Base-by-base conservation (phyloP, 2,888 invertebrate species). In the Brenthis ino region DNA sequence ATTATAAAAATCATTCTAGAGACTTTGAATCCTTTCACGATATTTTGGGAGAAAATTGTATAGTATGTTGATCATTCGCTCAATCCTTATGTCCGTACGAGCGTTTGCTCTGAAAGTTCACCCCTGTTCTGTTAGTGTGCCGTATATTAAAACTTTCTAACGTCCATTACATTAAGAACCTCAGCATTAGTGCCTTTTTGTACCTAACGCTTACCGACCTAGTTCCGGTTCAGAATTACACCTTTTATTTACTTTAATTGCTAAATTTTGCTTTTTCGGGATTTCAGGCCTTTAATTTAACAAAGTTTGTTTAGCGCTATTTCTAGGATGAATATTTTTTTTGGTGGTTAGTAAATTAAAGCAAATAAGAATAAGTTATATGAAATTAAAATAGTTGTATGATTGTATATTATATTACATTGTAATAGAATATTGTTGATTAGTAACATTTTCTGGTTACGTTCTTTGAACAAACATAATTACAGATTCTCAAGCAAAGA, bases 71-170 rank as follows among this genome's bases (percentile, higher is more conserved):
- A 11, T 50, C 16, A 53, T 55, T 56, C 57, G 3, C 4, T 5
- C 20, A 37, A 6, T 1, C 37, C 13, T 20, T 63, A 53, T 54
- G 72, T 77, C 63, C 72, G 65, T 72, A 68, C 56, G 20, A 56
- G 51, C 66, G 74, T 71, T 68, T 66, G 61, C 70, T 50, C 60
- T 5, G 50, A 70, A 76, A 79, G 75, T 75, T 82, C 76, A 75
- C 79, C 75, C 78, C 81, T 80, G 85, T 82, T 83, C 84, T 85
- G 85, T 85, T 86, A 86, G 85, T 81, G 79, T 72, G 79, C 80
- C 80, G 82, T 86, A 78, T 86, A 86, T 87, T 86, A 85, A 85
- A 87, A 86, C 82, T 88, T 85, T 77, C 75, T 79, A 78, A 82
- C 86, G 83, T 82, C 81, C 83, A 83, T 85, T 82, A 86, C 84